phyloP scores from a whole-genome alignment of 2,888 invertebrate genomes.

The Rhimphoctona megacephalus region DNA sequence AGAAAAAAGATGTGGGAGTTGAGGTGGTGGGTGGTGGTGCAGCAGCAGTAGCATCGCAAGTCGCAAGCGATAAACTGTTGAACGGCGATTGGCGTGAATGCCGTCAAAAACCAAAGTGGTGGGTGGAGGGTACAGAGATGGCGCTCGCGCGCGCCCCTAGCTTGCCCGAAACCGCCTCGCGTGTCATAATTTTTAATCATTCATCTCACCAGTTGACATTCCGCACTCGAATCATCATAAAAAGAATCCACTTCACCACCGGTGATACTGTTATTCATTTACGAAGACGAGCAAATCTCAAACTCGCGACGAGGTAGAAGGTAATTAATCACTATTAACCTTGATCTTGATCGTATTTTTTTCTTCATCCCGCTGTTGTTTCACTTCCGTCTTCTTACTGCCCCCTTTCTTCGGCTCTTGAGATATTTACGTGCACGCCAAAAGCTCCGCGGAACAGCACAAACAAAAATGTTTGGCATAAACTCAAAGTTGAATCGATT shows the following conservation, averaged over 20 bases:
- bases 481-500: constrained; percentile 61
- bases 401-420: constrained; percentile 1
- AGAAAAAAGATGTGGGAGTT: background rate
- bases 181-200: constrained; percentile 5
- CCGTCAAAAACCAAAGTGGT: background rate
- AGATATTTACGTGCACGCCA: background rate
- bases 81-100: background rate
- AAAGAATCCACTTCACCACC: background rate
- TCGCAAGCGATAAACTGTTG: background rate
- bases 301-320: constrained; percentile 6
- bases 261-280: constrained; percentile 6
- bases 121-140: constrained; percentile 18
- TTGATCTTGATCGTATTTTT: constrained; percentile 13
- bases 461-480: constrained; percentile 32
- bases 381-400: constrained; percentile 5
- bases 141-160: constrained; percentile 28
- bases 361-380: background rate
- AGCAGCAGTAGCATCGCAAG: no score
- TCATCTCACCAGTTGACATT: background rate
- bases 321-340: background rate
- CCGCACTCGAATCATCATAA: background rate
- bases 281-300: background rate
- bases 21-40: background rate
- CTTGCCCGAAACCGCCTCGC: constrained; percentile 8
- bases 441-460: background rate